Conservation (phyloP, 2,797 vertebrate genomes). For the Podarcis siculus region DNA sequence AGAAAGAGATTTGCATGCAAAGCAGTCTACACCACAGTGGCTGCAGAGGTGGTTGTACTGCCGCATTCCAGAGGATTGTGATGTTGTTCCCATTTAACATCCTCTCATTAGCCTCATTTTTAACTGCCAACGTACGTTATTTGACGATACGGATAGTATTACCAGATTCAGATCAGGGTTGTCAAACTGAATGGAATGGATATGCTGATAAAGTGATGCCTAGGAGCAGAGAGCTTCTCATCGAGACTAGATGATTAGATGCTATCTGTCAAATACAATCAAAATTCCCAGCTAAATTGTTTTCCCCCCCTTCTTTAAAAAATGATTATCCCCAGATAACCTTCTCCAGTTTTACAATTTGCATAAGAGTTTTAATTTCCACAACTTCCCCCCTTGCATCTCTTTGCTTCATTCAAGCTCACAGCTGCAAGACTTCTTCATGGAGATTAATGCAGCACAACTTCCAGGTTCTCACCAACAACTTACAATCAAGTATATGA, state of each 20-base stretch:
- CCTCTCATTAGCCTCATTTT: not conserved
- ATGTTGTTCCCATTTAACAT: not conserved
- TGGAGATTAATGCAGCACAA: not conserved
- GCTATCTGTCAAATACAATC: not conserved
- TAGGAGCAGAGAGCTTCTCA: not conserved
- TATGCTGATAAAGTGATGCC: not conserved
- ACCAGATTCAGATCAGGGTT: conserved; percentile 3
- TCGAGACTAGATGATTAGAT: not conserved
- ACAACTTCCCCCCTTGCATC: not conserved
- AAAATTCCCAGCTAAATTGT: not conserved
- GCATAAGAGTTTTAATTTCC: not conserved
- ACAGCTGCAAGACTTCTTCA: not conserved
- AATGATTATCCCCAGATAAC: not conserved
- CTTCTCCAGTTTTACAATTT: not conserved
- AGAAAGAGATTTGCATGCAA: not conserved
- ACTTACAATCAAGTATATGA: not conserved
- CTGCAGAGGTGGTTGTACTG: not conserved
- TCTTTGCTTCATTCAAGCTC: not conserved
- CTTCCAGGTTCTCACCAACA: not conserved
- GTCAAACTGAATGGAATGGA: not conserved
- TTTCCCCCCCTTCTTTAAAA: not conserved
- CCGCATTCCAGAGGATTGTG: not conserved
- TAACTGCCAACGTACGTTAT: not conserved
- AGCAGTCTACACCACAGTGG: not conserved
- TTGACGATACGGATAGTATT: not conserved